phyloP scores from a whole-genome alignment of 2,797 vertebrate species.

The Malacoctenus gilli region DNA sequence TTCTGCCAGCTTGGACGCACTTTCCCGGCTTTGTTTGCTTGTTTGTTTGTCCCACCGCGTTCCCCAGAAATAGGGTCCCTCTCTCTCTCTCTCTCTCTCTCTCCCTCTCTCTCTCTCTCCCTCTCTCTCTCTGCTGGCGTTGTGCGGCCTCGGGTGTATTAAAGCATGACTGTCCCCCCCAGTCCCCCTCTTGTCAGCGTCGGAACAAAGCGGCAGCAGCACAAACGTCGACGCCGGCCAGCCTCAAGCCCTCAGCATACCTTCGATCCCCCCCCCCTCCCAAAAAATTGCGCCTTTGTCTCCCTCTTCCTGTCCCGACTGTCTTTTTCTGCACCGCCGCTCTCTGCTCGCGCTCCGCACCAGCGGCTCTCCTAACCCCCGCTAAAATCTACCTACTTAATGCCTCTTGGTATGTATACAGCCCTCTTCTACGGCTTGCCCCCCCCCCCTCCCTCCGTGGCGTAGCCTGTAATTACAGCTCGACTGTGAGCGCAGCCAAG shows the following conservation, averaged over 20 bases:
- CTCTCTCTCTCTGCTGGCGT: conserved; percentile 45
- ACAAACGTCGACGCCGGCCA: conserved; percentile 27
- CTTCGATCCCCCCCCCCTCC: conserved; percentile 61
- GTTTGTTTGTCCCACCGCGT: conserved; percentile 43
- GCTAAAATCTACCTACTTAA: conserved; percentile 47
- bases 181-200: conserved; percentile 59
- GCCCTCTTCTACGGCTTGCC: conserved; percentile 45
- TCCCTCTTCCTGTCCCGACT: conserved; percentile 32
- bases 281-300: conserved; percentile 42
- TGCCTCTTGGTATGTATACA: conserved; percentile 44
- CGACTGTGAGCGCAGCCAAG: conserved; percentile 54
- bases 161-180: conserved; percentile 57
- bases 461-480: conserved; percentile 75
- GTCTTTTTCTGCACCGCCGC: conserved; percentile 27
- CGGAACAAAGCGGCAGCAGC: conserved; percentile 69
- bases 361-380: conserved; percentile 30
- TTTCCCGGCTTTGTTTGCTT: conserved; percentile 67
- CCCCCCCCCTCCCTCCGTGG: conserved; percentile 41
- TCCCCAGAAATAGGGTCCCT: conserved; percentile 43
- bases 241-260: conserved; percentile 45
- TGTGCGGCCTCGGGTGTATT: conserved; percentile 64
- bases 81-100: too few relatives aligned
- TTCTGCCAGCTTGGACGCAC: conserved; percentile 51
- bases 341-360: conserved; percentile 32
- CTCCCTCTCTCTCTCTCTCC: too few relatives aligned